Percentiles rank a stretch among this genome's conserved stretches.
Conservation (phyloP, 2,888 invertebrate genomes). For the Conistra vaccinii region DNA sequence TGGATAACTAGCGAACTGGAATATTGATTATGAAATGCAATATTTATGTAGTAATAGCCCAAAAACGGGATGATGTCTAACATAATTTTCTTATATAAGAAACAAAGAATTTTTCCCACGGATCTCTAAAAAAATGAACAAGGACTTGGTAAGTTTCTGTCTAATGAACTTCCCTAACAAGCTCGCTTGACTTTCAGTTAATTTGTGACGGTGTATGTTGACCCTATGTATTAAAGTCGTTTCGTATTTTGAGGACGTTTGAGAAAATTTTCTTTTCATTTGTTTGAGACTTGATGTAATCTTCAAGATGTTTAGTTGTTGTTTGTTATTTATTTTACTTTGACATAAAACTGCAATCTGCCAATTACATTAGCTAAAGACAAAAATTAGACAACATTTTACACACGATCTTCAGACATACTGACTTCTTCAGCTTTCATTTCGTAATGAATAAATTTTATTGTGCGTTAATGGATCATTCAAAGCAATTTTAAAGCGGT, state of each 20-base stretch:
- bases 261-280: constrained; percentile 13
- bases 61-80: no score
- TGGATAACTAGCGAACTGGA: no score
- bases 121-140: constrained; percentile 60
- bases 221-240: constrained; percentile 35
- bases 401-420: neutral
- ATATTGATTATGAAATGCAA: no score
- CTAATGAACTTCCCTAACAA: constrained; percentile 64
- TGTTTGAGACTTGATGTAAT: neutral
- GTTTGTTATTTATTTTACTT: neutral
- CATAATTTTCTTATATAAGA: no score
- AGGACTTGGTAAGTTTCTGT: constrained; percentile 47
- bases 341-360: neutral
- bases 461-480: no score
- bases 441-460: no score
- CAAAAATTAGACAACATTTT: neutral
- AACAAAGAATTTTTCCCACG: constrained; percentile 8
- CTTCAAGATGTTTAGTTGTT: neutral
- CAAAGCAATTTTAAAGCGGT: neutral
- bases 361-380: neutral
- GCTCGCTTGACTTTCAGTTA: constrained; percentile 61
- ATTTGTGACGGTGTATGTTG: constrained; percentile 59
- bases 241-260: constrained; percentile 33
- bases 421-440: neutral
- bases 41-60: no score